Evolutionary conservation across 2,113 vertebrate genomes (phyloP).

Genomic region (Plestiodon gilberti): DNA sequence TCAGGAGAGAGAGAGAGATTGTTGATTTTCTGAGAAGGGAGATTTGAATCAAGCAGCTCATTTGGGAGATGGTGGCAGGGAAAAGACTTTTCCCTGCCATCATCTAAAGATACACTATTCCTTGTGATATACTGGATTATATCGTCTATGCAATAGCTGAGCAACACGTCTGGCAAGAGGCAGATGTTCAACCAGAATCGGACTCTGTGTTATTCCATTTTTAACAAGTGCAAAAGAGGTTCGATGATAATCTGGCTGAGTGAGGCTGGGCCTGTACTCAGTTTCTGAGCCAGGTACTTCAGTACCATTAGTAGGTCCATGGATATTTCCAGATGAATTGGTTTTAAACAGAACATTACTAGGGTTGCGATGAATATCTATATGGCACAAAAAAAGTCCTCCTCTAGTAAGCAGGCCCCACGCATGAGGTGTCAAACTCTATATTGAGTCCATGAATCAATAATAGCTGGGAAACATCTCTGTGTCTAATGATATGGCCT

Average conservation of each 20-base stretch:
- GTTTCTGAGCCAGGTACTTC: not conserved
- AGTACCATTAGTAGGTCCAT: not conserved
- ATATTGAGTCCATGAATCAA: not conserved
- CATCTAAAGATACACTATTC: not conserved
- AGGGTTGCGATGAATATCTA: not conserved
- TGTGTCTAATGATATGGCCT: not conserved
- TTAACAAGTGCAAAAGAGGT: not conserved
- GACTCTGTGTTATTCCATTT: not conserved
- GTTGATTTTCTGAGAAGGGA: not conserved
- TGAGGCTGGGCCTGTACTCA: not conserved
- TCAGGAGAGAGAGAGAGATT: not conserved
- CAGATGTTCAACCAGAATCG: not conserved
- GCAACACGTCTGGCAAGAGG: not conserved
- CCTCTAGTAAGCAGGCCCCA: not conserved
- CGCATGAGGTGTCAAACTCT: not conserved
- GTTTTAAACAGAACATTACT: not conserved
- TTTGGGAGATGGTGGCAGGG: not conserved
- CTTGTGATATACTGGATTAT: not conserved
- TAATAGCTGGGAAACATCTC: not conserved
- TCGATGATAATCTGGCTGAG: not conserved
- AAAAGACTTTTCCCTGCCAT: too few species aligned
- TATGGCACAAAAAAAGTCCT: not conserved
- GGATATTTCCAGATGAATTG: not conserved
- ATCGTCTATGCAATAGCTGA: not conserved
- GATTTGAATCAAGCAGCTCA: too few species aligned